Conservation (phyloP, 2,888 invertebrate species). For the Spatulosminthurus flaviceps region DNA sequence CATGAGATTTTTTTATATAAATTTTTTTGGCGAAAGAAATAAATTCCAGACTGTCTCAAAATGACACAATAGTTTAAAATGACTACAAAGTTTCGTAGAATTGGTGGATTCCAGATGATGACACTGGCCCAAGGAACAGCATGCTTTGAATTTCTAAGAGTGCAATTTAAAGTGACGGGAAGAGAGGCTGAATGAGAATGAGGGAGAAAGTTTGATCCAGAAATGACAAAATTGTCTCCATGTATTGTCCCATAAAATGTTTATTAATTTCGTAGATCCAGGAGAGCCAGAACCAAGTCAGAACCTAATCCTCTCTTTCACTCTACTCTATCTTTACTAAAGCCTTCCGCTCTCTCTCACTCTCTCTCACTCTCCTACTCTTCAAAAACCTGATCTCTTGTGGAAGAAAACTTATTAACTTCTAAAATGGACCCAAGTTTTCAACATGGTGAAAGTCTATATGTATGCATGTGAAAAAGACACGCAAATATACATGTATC, state of each 20-base stretch:
- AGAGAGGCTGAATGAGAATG: constrained; percentile 8
- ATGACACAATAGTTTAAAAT: background rate
- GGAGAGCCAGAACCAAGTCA: background rate
- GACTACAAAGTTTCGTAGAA: background rate
- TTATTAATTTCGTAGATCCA: constrained; percentile 23
- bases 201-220: background rate
- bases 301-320: background rate
- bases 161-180: constrained; percentile 1
- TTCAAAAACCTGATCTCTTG: background rate
- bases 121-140: background rate
- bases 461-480: too few species aligned
- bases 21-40: too few species aligned
- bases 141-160: constrained; percentile 14
- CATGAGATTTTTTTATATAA: too few species aligned
- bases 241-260: constrained; percentile 22
- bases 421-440: constrained; percentile 5
- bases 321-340: too few species aligned
- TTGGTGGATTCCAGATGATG: background rate
- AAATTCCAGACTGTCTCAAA: background rate
- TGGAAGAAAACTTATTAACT: constrained; percentile 25
- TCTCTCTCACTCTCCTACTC: too few species aligned
- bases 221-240: constrained; percentile 20
- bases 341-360: too few species aligned
- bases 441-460: background rate
- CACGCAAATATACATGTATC: too few species aligned